phyloP scores from a whole-genome alignment of 2,113 vertebrate species.

The Charina bottae region DNA sequence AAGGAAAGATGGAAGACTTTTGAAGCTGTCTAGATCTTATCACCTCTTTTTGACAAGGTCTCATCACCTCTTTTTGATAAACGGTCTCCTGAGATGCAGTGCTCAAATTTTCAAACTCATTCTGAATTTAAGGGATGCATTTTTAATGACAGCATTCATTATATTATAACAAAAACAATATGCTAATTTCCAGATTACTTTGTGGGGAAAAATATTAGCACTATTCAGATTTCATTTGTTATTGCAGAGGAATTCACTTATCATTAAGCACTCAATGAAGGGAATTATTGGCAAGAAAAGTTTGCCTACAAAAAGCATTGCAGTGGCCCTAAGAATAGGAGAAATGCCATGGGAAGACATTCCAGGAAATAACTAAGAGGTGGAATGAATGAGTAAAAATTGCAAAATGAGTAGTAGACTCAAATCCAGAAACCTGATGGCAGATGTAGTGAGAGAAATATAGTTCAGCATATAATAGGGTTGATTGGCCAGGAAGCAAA shows the following conservation, averaged over 20 bases:
- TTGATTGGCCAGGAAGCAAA: background rate
- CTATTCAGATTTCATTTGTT: background rate
- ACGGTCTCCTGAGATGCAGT: conserved; percentile 29
- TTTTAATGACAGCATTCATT: background rate
- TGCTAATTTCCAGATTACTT: conserved; percentile 11
- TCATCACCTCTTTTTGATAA: conserved; percentile 45
- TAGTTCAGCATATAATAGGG: background rate
- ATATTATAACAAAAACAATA: background rate
- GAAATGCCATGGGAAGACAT: background rate
- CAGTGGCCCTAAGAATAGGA: background rate
- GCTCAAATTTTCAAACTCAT: conserved; percentile 45
- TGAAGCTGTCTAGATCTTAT: conserved; percentile 44
- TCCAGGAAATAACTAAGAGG: background rate
- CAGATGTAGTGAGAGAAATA: background rate
- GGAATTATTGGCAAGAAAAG: background rate
- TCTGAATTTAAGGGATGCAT: conserved; percentile 28
- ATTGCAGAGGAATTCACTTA: conserved; percentile 45
- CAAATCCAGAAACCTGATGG: background rate
- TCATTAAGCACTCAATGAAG: background rate
- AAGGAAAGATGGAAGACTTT: background rate
- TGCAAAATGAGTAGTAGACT: background rate
- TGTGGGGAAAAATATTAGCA: background rate
- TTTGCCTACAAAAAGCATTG: background rate
- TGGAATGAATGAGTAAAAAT: background rate
- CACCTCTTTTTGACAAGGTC: conserved; percentile 43